phyloP scores from a whole-genome alignment of 2,888 invertebrate genomes.

The Rhingia rostrata region DNA sequence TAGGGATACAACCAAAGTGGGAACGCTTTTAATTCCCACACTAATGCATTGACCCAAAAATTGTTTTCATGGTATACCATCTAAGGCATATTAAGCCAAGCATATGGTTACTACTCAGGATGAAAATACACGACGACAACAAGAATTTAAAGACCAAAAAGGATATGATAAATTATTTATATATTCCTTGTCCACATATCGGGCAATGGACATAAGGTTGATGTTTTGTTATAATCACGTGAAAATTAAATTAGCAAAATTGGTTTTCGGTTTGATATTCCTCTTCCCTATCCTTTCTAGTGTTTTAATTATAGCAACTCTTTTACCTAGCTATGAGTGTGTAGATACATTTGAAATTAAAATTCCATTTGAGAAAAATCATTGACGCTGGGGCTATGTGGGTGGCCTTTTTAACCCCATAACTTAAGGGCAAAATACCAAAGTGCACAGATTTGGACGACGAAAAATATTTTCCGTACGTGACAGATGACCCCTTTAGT shows the following conservation, averaged over 20 bases:
- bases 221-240: slow-evolving; percentile 57
- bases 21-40: slow-evolving; percentile 27
- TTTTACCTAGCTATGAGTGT: neutral
- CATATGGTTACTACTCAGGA: no score
- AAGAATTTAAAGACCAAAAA: neutral
- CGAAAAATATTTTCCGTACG: slow-evolving; percentile 67
- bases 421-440: slow-evolving; percentile 41
- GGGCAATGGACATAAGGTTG: no score
- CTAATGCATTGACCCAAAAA: neutral
- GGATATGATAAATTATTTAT: slow-evolving; percentile 61
- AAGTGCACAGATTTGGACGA: slow-evolving; percentile 55
- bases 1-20: neutral
- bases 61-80: no score
- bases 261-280: slow-evolving; percentile 10
- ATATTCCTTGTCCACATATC: slow-evolving; percentile 40
- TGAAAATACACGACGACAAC: neutral
- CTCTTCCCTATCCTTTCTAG: neutral
- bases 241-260: slow-evolving; percentile 64
- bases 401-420: slow-evolving; percentile 44
- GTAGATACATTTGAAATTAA: slow-evolving; percentile 48
- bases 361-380: slow-evolving; percentile 41
- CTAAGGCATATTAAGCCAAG: no score
- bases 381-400: slow-evolving; percentile 34
- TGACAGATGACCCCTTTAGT: slow-evolving; percentile 68
- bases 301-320: slow-evolving; percentile 48